These are phyloP conservation scores for Dicaeum eximium DNA, from an alignment of 2,113 vertebrate genomes.

Conservation along the genomic window DNA sequence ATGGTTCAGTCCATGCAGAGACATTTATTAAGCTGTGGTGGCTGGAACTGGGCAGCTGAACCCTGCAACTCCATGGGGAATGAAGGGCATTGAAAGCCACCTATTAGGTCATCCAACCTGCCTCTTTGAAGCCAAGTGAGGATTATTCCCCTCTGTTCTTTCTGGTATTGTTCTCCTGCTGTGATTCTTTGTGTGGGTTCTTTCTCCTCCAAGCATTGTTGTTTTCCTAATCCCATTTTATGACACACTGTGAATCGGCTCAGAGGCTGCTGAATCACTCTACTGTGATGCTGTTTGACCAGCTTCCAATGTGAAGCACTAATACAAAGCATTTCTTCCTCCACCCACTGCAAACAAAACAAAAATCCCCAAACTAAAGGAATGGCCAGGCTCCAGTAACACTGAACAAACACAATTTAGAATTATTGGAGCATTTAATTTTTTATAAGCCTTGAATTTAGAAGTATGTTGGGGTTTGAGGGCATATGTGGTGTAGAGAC, in stretches of 20 bases:
- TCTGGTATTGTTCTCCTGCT: conserved; percentile 30
- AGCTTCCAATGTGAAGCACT: conserved; percentile 44
- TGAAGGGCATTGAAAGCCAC: conserved; percentile 14
- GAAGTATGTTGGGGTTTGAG: not conserved
- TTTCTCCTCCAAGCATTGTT: conserved; percentile 35
- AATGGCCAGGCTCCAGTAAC: conserved; percentile 47
- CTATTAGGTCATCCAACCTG: conserved; percentile 26
- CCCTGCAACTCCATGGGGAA: not conserved
- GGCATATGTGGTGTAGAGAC: conserved; percentile 4
- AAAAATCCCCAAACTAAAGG: conserved; percentile 17
- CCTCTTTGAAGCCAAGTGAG: conserved; percentile 1
- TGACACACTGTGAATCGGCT: conserved; percentile 15
- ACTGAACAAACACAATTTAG: conserved; percentile 50
- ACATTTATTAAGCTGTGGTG: not conserved
- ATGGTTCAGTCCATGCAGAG: not conserved
- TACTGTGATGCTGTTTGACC: conserved; percentile 38
- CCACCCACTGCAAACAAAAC: not conserved
- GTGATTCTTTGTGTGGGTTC: conserved; percentile 17
- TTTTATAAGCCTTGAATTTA: conserved; percentile 53
- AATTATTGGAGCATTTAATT: conserved; percentile 63
- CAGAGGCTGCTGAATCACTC: conserved; percentile 45
- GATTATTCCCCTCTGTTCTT: conserved; percentile 27
- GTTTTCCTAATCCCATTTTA: conserved; percentile 51
- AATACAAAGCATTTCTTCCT: conserved; percentile 37
- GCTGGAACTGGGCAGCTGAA: not conserved